Percentiles rank a stretch among this genome's conserved stretches.
These are phyloP conservation scores for Hyles vespertilio DNA, from an alignment of 1,140 invertebrate species.

Conservation along the genomic window DNA sequence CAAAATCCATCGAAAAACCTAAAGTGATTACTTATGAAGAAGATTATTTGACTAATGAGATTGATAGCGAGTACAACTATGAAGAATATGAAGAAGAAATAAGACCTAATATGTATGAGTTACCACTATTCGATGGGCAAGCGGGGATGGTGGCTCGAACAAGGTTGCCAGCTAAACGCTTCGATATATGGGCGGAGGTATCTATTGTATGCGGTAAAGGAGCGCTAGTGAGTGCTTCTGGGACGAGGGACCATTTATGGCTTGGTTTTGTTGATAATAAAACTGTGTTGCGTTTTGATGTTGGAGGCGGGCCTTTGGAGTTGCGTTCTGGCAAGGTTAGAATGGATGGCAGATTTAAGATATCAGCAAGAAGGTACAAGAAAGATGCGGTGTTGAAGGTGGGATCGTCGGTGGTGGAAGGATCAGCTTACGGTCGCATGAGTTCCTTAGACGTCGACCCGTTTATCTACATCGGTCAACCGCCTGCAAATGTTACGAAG, in stretches of 20 bases:
- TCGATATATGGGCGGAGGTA: conserved; percentile 69
- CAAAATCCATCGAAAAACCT: conserved; percentile 21
- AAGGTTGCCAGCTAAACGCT: conserved; percentile 55
- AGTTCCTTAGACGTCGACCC: conserved; percentile 60
- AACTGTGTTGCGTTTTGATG: conserved; percentile 54
- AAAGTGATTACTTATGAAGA: conserved; percentile 14
- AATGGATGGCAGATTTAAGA: conserved; percentile 50
- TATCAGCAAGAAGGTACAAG: conserved; percentile 61
- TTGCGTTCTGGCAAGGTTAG: conserved; percentile 51
- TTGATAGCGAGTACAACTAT: conserved; percentile 51
- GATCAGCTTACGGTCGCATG: conserved; percentile 56
- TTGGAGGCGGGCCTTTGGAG: conserved; percentile 55
- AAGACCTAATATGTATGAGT: conserved; percentile 44
- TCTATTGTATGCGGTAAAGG: conserved; percentile 58
- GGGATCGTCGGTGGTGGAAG: conserved; percentile 41
- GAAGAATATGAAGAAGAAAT: conserved; percentile 56
- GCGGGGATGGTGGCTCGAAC: conserved; percentile 50
- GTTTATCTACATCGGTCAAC: conserved; percentile 53
- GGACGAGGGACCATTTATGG: conserved; percentile 64
- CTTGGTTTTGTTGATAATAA: conserved; percentile 53
- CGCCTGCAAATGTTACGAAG: conserved; percentile 61
- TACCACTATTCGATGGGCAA: conserved; percentile 58
- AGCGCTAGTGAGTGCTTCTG: conserved; percentile 56
- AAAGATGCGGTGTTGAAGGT: conserved; percentile 58
- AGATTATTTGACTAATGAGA: conserved; percentile 38